Evolutionary conservation across 37 sponge, comb jelly and placozoan genomes (phyloP), one percentile per base, ranked within the genome.

Genomic region (Bolinopsis microptera): DNA sequence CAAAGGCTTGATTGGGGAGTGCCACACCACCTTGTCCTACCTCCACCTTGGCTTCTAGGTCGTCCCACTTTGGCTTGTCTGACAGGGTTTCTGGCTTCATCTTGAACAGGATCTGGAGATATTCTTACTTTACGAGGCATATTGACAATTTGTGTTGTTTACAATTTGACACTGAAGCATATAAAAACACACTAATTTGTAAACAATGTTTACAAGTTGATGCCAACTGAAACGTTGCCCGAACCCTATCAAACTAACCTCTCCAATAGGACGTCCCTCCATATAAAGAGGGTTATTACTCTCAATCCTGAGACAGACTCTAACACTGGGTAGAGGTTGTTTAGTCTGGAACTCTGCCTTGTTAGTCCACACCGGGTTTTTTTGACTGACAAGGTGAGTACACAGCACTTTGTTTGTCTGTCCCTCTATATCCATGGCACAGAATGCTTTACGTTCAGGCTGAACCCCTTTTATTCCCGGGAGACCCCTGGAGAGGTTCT

Each of bases 311-410:
- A 80, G 82, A 16, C 82, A 21, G 37, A 80, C 37, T 35, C 37
- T 80, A 16, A 80, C 82, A 35, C 23, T 36, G 37, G 82, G 82
- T 1, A 80, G 82, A 0, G 82, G 82, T 8, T 33, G 38, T 22
- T 80, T 80, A 2, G 82, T 80, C 38, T 36, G 82, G 82, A 80
- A 80, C 82, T 80, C 82, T 23, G 82, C 82, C 37, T 80, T 80
- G 38, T 80, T 35, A 3, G 82, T 80, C 82, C 82, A 80, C 23
- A 35, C 35, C 8, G 82, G 38, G 37, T 34, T 80, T 36, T 80
- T 80, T 22, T 80, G 82, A 30, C 31, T 24, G 36, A 80, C 82
- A 8, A 35, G 37, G 82, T 80, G 16, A 27, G 82, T 80, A 21
- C 38, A 36, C 16, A 80, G 82, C 21, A 80, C 82, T 80, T 80